A percentile compares a stretch with the other conserved stretches of the same genome.
These are phyloP conservation scores for Pyralis farinalis DNA, from an alignment of 2,888 invertebrate species.

Conservation along the genomic window DNA sequence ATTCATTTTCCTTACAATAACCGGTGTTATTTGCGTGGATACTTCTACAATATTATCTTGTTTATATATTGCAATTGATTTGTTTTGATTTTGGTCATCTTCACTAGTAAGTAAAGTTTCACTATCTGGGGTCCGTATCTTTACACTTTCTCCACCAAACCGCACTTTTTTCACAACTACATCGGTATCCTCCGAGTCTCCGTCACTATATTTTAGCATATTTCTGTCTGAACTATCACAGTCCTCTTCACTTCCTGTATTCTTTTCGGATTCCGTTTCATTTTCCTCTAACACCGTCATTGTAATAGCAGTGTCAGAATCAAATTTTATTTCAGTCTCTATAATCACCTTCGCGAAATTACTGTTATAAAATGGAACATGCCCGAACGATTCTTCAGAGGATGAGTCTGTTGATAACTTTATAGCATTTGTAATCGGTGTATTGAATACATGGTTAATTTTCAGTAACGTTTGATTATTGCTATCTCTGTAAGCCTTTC, in stretches of 20 bases:
- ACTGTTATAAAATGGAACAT: constrained; percentile 54
- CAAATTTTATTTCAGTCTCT: constrained; percentile 91
- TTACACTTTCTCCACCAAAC: constrained; percentile 93
- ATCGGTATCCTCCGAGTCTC: constrained; percentile 81
- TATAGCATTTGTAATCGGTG: constrained; percentile 44
- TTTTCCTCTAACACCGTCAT: constrained; percentile 91
- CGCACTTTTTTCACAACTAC: constrained; percentile 85
- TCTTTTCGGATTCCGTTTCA: constrained; percentile 66
- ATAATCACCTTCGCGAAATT: constrained; percentile 86
- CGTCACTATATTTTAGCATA: constrained; percentile 82
- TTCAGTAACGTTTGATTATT: constrained; percentile 53
- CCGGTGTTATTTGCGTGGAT: constrained; percentile 37
- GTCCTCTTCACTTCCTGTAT: constrained; percentile 66
- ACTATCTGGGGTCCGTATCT: constrained; percentile 92
- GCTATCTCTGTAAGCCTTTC: constrained; percentile 45
- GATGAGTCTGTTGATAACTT: constrained; percentile 62
- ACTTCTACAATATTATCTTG: constrained; percentile 39
- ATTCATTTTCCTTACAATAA: constrained; percentile 48
- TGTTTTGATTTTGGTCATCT: constrained; percentile 58
- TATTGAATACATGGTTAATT: constrained; percentile 57
- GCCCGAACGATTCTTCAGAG: constrained; percentile 83
- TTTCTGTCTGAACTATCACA: constrained; percentile 69
- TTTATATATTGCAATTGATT: constrained; percentile 19
- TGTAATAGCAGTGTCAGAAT: constrained; percentile 89
- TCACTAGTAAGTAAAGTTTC: constrained; percentile 84